Conservation (phyloP, 2,113 vertebrate species). For the Petaurus breviceps region DNA sequence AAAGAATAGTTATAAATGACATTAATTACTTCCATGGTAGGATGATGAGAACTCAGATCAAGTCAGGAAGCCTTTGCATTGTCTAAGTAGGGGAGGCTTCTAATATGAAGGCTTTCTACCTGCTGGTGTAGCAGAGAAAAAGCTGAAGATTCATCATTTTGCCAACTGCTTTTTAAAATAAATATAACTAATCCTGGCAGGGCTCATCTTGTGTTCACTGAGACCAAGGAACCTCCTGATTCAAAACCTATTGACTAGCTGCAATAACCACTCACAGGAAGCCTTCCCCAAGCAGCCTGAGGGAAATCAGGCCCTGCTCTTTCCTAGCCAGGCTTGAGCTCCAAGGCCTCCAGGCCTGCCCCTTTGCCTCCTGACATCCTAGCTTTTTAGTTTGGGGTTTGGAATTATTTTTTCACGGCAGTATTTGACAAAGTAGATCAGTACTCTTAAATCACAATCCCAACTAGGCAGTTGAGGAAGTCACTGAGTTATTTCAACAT, state of each 20-base stretch:
- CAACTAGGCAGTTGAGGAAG: not conserved
- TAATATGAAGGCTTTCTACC: not conserved
- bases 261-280: not conserved
- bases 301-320: not conserved
- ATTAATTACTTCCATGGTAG: slow-evolving; percentile 52
- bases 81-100: slow-evolving; percentile 29
- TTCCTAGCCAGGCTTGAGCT: not conserved
- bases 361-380: not conserved
- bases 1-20: slow-evolving; percentile 48
- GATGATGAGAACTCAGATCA: not conserved
- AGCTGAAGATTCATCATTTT: slow-evolving; percentile 48
- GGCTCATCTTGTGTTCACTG: not conserved
- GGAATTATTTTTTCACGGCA: not conserved
- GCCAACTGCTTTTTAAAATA: not conserved
- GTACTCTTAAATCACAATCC: not conserved
- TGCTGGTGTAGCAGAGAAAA: slow-evolving; percentile 23
- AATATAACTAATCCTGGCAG: not conserved
- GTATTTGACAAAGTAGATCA: not conserved
- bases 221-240: not conserved
- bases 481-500: slow-evolving; percentile 28
- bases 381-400: not conserved
- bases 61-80: slow-evolving; percentile 1
- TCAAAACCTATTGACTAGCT: not conserved
- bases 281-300: not conserved
- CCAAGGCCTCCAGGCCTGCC: not conserved